Percentiles rank a stretch among this genome's conserved stretches.
These are phyloP conservation scores for Micronycteris hirsuta DNA, from an alignment of 2,113 vertebrate species.

Conservation along the genomic window DNA sequence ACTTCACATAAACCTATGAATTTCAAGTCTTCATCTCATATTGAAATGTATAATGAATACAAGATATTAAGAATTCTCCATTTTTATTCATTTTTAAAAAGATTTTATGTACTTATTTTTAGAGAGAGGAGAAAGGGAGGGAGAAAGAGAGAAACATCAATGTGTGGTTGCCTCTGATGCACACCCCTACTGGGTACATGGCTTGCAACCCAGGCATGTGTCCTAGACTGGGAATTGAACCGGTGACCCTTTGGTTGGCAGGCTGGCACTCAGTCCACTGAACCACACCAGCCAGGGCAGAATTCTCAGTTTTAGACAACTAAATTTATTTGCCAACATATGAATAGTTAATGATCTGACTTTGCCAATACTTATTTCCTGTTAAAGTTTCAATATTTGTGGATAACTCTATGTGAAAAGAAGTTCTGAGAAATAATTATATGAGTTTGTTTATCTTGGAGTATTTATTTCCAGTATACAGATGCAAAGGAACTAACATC, in stretches of 20 bases:
- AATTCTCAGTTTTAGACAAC: background rate
- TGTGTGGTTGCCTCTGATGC: no score
- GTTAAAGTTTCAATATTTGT: background rate
- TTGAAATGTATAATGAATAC: background rate
- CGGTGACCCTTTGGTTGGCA: no score
- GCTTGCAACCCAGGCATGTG: no score
- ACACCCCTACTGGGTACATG: no score
- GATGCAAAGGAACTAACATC: constrained; percentile 45
- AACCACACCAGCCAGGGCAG: no score
- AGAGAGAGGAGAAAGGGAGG: no score
- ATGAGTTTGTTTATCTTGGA: constrained; percentile 40
- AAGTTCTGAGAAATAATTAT: constrained; percentile 18
- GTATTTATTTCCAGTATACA: constrained; percentile 33
- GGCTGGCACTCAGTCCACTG: no score
- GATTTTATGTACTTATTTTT: no score
- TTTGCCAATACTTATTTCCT: background rate
- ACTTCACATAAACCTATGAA: background rate
- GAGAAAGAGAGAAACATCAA: no score
- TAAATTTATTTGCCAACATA: background rate
- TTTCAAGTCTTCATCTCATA: background rate
- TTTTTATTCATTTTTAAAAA: background rate
- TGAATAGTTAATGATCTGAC: background rate
- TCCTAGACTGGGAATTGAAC: no score
- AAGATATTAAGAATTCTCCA: background rate
- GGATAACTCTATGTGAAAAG: background rate